Percentiles rank a stretch among this genome's conserved stretches.
These are phyloP conservation scores for Peromyscus aztecus DNA, from an alignment of 2,797 vertebrate species.

Conservation along the genomic window DNA sequence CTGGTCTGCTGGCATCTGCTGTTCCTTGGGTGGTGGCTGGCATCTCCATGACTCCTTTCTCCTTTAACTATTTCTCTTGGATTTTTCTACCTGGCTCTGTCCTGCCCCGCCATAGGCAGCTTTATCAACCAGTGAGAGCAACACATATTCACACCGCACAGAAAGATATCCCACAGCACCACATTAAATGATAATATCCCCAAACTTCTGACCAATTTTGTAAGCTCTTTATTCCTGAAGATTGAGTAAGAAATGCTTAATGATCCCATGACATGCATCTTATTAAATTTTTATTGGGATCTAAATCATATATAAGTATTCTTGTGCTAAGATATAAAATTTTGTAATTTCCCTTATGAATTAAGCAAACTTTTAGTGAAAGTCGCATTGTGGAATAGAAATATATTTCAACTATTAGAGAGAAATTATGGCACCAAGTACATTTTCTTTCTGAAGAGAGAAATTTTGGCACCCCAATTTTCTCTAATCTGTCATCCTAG, in stretches of 20 bases:
- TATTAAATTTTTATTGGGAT: neutral
- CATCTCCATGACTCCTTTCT: too few species aligned
- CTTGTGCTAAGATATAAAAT: neutral
- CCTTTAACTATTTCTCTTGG: too few species aligned
- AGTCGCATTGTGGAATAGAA: slow-evolving; percentile 88
- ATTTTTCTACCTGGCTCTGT: too few species aligned
- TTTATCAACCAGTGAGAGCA: too few species aligned
- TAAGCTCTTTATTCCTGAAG: neutral
- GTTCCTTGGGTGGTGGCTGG: too few species aligned
- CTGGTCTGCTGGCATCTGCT: too few species aligned
- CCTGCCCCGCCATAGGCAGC: too few species aligned
- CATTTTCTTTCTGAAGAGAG: neutral
- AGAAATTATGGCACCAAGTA: slow-evolving; percentile 90
- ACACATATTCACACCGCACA: too few species aligned
- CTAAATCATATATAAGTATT: neutral
- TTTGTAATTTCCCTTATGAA: slow-evolving; percentile 65
- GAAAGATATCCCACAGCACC: too few species aligned
- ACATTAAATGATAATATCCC: neutral
- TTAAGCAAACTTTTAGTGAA: slow-evolving; percentile 88
- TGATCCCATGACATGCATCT: neutral
- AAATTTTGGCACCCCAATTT: slow-evolving; percentile 85
- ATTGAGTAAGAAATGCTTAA: neutral
- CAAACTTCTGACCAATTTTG: neutral
- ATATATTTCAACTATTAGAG: slow-evolving; percentile 94
- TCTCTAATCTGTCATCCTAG: slow-evolving; percentile 87